Conservation (phyloP, 2,888 invertebrate species). For the Amitus sp. region DNA sequence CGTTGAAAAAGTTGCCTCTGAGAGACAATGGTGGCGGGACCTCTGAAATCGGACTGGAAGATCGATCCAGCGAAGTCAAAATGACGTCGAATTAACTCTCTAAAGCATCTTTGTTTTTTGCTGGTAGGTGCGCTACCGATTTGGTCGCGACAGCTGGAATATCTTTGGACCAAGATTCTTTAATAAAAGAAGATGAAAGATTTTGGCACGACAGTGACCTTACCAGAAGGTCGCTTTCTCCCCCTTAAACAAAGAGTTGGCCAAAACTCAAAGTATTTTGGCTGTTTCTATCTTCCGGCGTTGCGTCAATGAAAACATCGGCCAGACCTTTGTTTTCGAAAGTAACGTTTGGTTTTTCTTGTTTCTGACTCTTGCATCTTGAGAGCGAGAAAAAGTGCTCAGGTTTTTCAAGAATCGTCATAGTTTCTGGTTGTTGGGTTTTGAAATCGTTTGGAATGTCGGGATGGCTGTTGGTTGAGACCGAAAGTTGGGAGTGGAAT, state of each 20-base stretch:
- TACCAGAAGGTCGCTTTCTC: slow-evolving; percentile 41
- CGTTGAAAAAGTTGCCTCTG: slow-evolving; percentile 52
- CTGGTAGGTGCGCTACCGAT: slow-evolving; percentile 39
- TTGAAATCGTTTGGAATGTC: slow-evolving; percentile 27
- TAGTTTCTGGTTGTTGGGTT: neutral
- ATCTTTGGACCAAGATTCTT: slow-evolving; percentile 36
- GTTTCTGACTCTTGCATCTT: slow-evolving; percentile 42
- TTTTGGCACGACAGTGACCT: slow-evolving; percentile 61
- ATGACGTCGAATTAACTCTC: slow-evolving; percentile 60
- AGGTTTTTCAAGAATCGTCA: slow-evolving; percentile 39
- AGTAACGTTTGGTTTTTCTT: slow-evolving; percentile 1
- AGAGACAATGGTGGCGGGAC: slow-evolving; percentile 54
- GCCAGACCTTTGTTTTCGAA: slow-evolving; percentile 52
- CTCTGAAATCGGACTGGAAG: slow-evolving; percentile 48
- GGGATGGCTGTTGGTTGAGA: slow-evolving; percentile 4
- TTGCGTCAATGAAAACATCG: slow-evolving; percentile 57
- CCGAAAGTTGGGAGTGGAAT: neutral
- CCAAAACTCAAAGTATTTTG: slow-evolving; percentile 52
- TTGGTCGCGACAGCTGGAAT: slow-evolving; percentile 40
- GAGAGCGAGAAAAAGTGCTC: slow-evolving; percentile 58
- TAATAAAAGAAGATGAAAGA: slow-evolving; percentile 45
- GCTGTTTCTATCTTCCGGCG: slow-evolving; percentile 17
- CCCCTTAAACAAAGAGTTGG: slow-evolving; percentile 45
- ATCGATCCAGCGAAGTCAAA: slow-evolving; percentile 42
- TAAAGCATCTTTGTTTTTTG: slow-evolving; percentile 48